phyloP scores from a whole-genome alignment of 2,113 vertebrate genomes.

The Poecile atricapillus region DNA sequence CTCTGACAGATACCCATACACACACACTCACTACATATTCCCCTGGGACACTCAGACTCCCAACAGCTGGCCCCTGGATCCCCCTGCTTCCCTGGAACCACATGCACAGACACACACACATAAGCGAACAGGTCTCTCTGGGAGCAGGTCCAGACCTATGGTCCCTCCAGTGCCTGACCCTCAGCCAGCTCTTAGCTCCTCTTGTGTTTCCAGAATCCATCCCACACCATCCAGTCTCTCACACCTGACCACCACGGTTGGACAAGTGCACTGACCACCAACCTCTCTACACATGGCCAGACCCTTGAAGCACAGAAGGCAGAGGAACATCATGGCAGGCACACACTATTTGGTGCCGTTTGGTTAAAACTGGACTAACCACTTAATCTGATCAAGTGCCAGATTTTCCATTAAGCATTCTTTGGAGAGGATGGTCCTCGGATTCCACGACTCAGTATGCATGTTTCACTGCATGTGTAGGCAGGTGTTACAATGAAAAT shows the following conservation, averaged over 20 bases:
- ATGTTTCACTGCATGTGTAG: not conserved
- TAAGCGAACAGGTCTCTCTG: not conserved
- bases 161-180: not conserved
- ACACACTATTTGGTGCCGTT: not conserved
- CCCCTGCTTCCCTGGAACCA: not conserved
- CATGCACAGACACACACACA: not conserved
- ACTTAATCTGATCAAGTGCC: not conserved
- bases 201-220: not conserved
- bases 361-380: not conserved
- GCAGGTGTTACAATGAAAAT: not conserved
- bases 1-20: not conserved
- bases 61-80: not conserved
- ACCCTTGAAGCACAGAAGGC: not conserved
- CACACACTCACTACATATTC: not conserved
- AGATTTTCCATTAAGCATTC: not conserved
- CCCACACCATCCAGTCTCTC: not conserved
- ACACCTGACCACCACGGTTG: rapidly evolving
- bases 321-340: not conserved
- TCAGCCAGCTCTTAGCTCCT: not conserved
- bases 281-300: not conserved
- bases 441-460: not conserved
- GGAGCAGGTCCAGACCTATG: not conserved
- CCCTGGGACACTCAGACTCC: not conserved
- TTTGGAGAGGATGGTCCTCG: not conserved
- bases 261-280: not conserved